Evolutionary conservation across 2,888 invertebrate genomes (phyloP), one percentile per base, ranked within the genome.

Genomic region (Drosophila picticornis): DNA sequence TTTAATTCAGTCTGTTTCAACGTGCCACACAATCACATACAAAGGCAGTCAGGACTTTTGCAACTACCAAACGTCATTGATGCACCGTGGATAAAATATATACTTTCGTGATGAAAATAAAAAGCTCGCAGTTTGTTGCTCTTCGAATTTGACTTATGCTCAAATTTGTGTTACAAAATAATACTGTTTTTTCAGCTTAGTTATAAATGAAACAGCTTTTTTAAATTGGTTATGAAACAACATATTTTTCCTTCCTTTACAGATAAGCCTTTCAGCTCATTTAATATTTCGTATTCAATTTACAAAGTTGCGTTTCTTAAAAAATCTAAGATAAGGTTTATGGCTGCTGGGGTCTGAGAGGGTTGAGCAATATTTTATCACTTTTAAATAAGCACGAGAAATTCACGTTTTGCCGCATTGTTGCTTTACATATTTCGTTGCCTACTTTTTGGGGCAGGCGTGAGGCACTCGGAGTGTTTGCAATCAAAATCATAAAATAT

Each of bases 401-500:
- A 2, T n/a, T 1, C 52, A 16, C 16, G 0, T 7, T 50, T 43
- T 43, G 13, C 9, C 16, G 4, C 71, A 32, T 13, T 4, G 57
- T 68, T 19, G 25, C n/a, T 74, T 78, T 60, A 64, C 40, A 65
- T 70, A 65, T 81, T 77, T 71, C 48, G 73, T 83, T 88, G 90
- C 90, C 90, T 83, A 90, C 88, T 75, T 84, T 89, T 84, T 75
- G 22, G 84, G 74, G 71, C 70, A 22, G 62, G 52, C 55, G 61
- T 53, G 58, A 52, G 62, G 57, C 64, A 60, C 72, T 66, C 43
- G 58, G 77, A 72, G 32, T 68, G 70, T 58, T 83, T 72, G 77
- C 68, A 81, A 77, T 85, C 90, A 80, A 88, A 88, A 83, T 88
- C 90, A 90, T 85, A 90, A 85, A 85, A 90, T 90, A 89, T 76